Base-by-base conservation (phyloP, 1,140 invertebrate species). In the Drosophila sulfurigaster region DNA sequence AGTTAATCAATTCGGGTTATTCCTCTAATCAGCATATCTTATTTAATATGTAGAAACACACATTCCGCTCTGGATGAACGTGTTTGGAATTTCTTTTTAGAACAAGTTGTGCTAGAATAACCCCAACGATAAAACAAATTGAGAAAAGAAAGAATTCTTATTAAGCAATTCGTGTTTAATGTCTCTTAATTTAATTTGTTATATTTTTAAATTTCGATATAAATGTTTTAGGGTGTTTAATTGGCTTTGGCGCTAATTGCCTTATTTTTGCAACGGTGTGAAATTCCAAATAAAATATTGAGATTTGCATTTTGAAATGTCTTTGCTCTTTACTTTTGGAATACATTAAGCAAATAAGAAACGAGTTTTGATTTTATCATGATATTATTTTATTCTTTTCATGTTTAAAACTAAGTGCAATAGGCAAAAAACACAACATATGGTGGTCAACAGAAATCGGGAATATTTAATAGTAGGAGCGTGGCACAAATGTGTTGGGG, bases 401-500 rank as follows among this genome's bases (percentile, higher is more conserved):
- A 5, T 35, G n/a, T 35, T 52, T 59, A 60, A 1, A 68, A 74
- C 51, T 54, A 49, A 56, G 16, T 43, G 48, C 56, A 70, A 49
- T 59, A 43, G 43, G 38, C 73, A 77, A 52, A 78, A 63, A 60
- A 68, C 66, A 66, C 48, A 69, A 69, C 48, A 75, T 38, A 5
- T 25, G 56, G 60, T 63, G 51, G 62, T 69, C 60, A 79, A 51
- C 32, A 43, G 25, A 8, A 15, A 7, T 10, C n/a, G 45, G 2
- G 10, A 25, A 32, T 2, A 4, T 43, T 20, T 46, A 81, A 8
- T 64, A 62, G 57, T 83, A 43, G 5, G 5, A 3, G 4, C 41
- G 56, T 3, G 57, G 54, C 48, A 83, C 80, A 59, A 88, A 88
- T 3, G 85, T 88, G 66, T 88, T 89, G n/a, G 85, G 85, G 59